Percentiles rank a stretch among this genome's conserved stretches.
Conservation (phyloP, 2,797 vertebrate species). For the Peromyscus melanophrys region DNA sequence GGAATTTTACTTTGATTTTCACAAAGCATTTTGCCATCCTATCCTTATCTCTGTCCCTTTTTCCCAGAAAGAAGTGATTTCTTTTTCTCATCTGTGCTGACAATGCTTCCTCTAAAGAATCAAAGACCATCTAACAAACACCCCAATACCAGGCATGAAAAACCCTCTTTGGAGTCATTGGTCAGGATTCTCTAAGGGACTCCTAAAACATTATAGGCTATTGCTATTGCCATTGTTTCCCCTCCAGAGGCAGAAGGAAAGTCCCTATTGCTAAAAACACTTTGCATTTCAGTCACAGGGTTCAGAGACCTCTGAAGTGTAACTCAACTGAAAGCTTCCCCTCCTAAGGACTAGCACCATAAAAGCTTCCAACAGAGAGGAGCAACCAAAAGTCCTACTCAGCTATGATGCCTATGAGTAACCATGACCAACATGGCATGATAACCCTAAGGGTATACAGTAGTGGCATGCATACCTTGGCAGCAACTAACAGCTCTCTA, state of each 20-base stretch:
- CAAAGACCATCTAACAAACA: neutral
- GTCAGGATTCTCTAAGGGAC: neutral
- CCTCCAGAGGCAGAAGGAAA: neutral
- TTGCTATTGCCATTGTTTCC: neutral
- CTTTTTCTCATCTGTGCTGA: neutral
- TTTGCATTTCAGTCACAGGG: neutral
- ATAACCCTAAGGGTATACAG: neutral
- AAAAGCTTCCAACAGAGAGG: neutral
- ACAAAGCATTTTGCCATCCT: conserved; percentile 6
- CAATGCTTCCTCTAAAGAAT: neutral
- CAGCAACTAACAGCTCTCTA: neutral
- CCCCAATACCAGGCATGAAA: neutral
- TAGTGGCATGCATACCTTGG: neutral
- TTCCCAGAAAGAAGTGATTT: conserved; percentile 11
- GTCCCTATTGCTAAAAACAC: neutral
- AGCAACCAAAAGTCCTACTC: neutral
- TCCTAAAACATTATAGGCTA: neutral
- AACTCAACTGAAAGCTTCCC: neutral
- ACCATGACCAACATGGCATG: neutral
- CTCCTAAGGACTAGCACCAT: neutral
- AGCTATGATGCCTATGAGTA: neutral
- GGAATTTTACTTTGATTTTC: conserved; percentile 8
- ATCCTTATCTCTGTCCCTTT: neutral
- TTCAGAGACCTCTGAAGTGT: neutral
- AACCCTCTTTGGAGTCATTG: neutral